Conservation (phyloP, 2,888 invertebrate species). For the Phyllotreta cruciferae region DNA sequence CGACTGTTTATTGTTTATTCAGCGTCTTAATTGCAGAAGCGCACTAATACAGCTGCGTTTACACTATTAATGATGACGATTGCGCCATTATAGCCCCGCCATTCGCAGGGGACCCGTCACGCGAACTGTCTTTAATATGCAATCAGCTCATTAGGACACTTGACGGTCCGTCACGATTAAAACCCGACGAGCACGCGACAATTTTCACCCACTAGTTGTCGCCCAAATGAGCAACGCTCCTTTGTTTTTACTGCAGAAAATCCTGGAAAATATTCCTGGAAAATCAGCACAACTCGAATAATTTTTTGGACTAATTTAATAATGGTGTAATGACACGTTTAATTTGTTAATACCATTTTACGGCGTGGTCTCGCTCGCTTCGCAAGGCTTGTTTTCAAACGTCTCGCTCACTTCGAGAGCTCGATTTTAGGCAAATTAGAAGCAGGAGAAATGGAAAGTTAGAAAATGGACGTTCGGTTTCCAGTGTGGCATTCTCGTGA, state of each 20-base stretch:
- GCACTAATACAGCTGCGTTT: slow-evolving; percentile 6
- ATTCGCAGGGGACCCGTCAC: slow-evolving; percentile 30
- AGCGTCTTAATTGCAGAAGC: neutral
- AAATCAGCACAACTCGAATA: no score
- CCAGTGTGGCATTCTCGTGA: slow-evolving; percentile 17
- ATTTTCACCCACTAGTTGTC: slow-evolving; percentile 40
- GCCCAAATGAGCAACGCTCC: slow-evolving; percentile 17
- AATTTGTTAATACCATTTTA: no score
- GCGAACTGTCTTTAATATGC: slow-evolving; percentile 43
- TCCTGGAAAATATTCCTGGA: no score
- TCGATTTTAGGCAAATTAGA: no score
- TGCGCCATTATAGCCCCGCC: slow-evolving; percentile 8
- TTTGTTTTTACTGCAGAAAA: neutral
- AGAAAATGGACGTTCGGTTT: neutral
- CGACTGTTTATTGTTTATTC: no score
- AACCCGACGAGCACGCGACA: slow-evolving; percentile 42
- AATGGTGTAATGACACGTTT: no score
- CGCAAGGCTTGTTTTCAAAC: no score
- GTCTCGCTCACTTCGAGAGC: no score
- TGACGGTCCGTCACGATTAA: slow-evolving; percentile 40
- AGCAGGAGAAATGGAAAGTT: no score
- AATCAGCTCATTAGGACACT: slow-evolving; percentile 44
- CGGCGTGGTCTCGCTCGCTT: no score
- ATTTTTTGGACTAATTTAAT: no score
- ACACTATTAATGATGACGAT: slow-evolving; percentile 7